phyloP scores from a whole-genome alignment of 2,113 vertebrate genomes.

The Heloderma charlesbogerti region DNA sequence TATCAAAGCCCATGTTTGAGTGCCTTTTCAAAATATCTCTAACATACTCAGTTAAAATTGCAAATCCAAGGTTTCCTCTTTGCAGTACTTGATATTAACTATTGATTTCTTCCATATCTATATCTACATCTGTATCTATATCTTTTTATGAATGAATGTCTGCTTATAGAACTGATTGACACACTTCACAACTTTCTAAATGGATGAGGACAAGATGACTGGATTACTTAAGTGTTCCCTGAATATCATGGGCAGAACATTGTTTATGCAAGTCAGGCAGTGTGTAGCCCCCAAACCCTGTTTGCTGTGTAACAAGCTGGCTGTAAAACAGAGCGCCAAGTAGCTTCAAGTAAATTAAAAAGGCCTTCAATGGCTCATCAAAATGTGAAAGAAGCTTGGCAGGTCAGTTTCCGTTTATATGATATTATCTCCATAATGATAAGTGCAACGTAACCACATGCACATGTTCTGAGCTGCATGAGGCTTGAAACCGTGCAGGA shows the following conservation, averaged over 20 bases:
- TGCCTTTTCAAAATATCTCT: not conserved
- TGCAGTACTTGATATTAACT: not conserved
- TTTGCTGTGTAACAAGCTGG: not conserved
- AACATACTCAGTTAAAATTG: not conserved
- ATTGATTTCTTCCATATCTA: rapidly evolving
- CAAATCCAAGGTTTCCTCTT: not conserved
- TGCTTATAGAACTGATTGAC: too few species aligned
- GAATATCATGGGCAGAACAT: not conserved
- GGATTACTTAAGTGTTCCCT: not conserved
- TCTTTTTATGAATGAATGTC: too few species aligned
- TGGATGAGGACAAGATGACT: not conserved
- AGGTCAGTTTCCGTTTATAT: not conserved
- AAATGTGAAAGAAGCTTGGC: not conserved
- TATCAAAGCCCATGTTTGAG: not conserved
- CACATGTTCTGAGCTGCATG: not conserved
- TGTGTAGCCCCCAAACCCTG: not conserved
- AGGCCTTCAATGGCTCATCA: not conserved
- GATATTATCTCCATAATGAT: not conserved
- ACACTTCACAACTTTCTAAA: not conserved
- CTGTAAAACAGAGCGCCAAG: not conserved
- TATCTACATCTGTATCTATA: too few species aligned
- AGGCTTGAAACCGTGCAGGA: not conserved
- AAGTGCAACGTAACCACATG: not conserved
- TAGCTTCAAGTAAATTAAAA: not conserved
- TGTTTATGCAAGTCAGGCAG: not conserved